Conservation (phyloP, 2,888 invertebrate species). For the Cryptocephalus primarius region DNA sequence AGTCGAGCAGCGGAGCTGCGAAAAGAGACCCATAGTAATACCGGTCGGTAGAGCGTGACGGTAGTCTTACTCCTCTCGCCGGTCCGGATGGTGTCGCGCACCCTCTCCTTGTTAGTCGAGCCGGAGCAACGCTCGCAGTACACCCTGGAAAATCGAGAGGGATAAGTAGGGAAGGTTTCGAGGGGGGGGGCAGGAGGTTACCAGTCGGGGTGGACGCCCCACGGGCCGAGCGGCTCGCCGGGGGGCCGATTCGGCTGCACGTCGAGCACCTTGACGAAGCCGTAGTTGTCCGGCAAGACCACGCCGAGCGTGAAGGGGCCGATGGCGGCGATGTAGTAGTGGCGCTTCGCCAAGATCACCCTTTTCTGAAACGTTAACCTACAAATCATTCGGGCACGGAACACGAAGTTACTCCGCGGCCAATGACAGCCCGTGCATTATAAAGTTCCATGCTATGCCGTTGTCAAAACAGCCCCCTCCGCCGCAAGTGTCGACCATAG, state of each 20-base stretch:
- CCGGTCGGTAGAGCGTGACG: too few species aligned
- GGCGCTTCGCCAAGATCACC: slow-evolving; percentile 62
- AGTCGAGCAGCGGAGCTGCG: slow-evolving; percentile 9
- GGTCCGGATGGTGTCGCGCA: slow-evolving; percentile 12
- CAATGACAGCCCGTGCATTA: too few species aligned
- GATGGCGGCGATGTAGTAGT: slow-evolving; percentile 74
- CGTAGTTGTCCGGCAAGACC: slow-evolving; percentile 70
- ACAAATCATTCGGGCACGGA: too few species aligned
- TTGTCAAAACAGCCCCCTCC: too few species aligned
- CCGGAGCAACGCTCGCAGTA: slow-evolving; percentile 40
- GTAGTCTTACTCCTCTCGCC: slow-evolving; percentile 13
- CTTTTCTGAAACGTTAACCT: slow-evolving; percentile 58
- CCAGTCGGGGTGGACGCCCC: slow-evolving; percentile 85
- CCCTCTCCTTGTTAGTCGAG: slow-evolving; percentile 17
- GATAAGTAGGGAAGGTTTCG: too few species aligned
- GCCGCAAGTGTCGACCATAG: too few species aligned
- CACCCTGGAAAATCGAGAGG: slow-evolving; percentile 41
- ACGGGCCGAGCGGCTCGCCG: slow-evolving; percentile 25
- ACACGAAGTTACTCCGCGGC: too few species aligned
- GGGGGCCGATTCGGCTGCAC: slow-evolving; percentile 6
- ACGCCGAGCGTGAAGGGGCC: slow-evolving; percentile 81
- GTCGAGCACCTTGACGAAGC: slow-evolving; percentile 57
- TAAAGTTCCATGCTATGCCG: too few species aligned
- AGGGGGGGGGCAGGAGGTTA: slow-evolving; percentile 26
- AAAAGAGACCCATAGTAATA: not conserved